Conservation (phyloP, 2,888 invertebrate genomes). For the Eupithecia subumbrata region DNA sequence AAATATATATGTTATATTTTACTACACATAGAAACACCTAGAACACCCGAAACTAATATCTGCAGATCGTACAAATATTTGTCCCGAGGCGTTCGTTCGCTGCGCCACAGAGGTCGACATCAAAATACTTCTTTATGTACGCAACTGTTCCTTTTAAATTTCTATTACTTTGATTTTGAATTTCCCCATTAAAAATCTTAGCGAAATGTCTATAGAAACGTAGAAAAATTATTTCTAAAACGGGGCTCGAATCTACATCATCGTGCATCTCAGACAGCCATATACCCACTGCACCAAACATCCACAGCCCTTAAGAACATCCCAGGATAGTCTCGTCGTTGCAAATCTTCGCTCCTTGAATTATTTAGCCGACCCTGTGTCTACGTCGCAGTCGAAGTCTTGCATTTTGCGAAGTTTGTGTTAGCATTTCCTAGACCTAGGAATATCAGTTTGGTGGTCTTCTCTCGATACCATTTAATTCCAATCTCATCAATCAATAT, state of each 20-base stretch:
- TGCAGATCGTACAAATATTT: no score
- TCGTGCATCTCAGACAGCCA: background rate
- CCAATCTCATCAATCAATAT: background rate
- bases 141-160: no score
- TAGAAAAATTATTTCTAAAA: background rate
- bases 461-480: background rate
- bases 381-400: background rate
- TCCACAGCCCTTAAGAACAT: background rate
- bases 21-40: no score
- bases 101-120: no score
- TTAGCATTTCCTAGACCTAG: background rate
- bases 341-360: conserved; percentile 26
- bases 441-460: background rate
- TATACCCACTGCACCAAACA: background rate
- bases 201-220: no score
- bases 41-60: no score
- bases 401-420: background rate
- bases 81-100: no score
- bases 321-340: conserved; percentile 12
- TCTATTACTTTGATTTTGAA: no score
- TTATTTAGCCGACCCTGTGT: conserved; percentile 13
- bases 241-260: background rate
- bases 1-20: no score
- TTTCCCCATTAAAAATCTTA: no score
- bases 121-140: no score